These are phyloP conservation scores for Chondrosia reniformis DNA, from an alignment of 37 sponge, comb jelly and placozoan genomes.

Conservation along the genomic window DNA sequence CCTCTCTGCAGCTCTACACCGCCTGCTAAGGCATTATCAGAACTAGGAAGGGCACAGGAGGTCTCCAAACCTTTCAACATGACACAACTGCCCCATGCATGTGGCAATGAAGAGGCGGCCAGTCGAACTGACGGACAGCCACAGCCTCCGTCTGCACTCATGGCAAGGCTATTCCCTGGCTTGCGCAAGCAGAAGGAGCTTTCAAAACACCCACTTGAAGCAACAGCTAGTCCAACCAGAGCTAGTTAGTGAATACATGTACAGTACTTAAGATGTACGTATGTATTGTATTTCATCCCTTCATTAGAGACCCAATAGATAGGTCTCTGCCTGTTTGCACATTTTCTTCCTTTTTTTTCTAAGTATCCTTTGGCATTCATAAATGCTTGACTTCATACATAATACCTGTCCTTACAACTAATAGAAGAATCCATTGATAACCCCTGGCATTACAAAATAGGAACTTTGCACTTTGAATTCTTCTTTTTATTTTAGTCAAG, in stretches of 20 bases:
- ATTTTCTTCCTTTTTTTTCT: no score
- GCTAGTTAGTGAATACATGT: background rate
- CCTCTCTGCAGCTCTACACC: constrained; percentile 17
- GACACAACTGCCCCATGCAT: background rate
- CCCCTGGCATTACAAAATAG: no score
- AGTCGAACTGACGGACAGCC: background rate
- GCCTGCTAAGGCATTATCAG: background rate
- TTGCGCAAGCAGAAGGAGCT: constrained; percentile 22
- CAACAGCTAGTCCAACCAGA: background rate
- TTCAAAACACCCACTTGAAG: background rate
- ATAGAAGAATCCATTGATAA: no score
- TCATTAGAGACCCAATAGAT: no score
- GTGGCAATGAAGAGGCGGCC: background rate
- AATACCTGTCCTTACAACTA: no score
- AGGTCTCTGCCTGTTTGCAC: no score
- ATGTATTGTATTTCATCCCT: background rate
- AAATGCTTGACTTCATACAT: no score
- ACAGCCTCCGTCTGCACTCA: constrained; percentile 63
- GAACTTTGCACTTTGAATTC: no score
- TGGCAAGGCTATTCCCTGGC: constrained; percentile 70
- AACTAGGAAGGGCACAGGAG: background rate
- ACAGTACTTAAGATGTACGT: background rate
- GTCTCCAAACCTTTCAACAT: background rate
- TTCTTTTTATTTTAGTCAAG: no score
- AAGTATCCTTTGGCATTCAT: no score